Conservation (phyloP, 2,888 invertebrate species). For the Podabrus alpinus region DNA sequence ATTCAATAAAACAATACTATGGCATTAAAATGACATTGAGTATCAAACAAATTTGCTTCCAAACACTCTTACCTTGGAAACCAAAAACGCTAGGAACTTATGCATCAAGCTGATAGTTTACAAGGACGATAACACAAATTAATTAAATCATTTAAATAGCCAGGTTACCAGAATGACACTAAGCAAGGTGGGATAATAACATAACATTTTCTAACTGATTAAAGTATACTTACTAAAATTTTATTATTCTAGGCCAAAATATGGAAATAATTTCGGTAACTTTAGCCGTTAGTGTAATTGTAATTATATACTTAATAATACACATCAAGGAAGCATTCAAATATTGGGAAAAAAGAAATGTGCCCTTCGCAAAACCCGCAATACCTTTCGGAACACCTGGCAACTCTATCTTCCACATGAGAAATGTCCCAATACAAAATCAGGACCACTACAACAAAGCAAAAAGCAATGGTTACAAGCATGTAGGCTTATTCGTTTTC, state of each 20-base stretch:
- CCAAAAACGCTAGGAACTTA: no score
- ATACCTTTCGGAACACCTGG: conserved; percentile 19
- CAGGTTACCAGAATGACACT: no score
- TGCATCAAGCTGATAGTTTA: no score
- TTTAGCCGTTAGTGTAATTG: background rate
- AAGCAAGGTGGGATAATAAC: no score
- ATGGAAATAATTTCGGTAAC: background rate
- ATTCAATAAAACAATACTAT: no score
- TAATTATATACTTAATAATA: background rate
- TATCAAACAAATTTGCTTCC: no score
- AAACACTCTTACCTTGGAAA: no score
- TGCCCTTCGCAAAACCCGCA: conserved; percentile 9
- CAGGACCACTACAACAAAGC: background rate
- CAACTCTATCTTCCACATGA: background rate
- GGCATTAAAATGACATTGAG: no score
- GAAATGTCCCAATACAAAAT: background rate
- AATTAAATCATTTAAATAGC: no score
- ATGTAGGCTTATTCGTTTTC: background rate
- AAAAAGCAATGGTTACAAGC: background rate
- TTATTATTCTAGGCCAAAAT: background rate
- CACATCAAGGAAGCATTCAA: background rate
- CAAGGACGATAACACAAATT: no score
- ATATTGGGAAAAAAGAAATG: conserved; percentile 27
- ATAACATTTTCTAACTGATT: no score
- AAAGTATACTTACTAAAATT: no score